These are phyloP conservation scores for Synanthedon formicaeformis DNA, from an alignment of 2,888 invertebrate genomes.

Conservation along the genomic window DNA sequence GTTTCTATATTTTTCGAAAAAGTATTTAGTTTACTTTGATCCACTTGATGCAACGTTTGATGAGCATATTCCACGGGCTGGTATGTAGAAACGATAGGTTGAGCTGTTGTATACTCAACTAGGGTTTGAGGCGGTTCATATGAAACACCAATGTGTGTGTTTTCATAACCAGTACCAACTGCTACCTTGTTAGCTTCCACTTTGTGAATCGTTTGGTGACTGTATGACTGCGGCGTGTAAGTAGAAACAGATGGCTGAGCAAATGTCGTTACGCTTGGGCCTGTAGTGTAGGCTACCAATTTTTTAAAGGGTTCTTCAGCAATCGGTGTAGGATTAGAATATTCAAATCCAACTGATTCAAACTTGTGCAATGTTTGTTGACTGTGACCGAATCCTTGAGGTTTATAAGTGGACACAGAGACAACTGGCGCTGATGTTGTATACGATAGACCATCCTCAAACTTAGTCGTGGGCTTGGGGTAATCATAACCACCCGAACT, in stretches of 20 bases:
- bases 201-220: conserved; percentile 27
- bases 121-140: conserved; percentile 15
- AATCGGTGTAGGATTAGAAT: conserved; percentile 39
- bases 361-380: conserved; percentile 46
- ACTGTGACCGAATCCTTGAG: conserved; percentile 40
- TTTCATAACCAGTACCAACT: background rate
- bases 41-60: conserved; percentile 44
- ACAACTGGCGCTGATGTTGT: conserved; percentile 40
- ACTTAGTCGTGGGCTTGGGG: conserved; percentile 42
- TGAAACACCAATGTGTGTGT: conserved; percentile 3
- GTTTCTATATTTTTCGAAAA: conserved; percentile 18
- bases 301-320: conserved; percentile 53
- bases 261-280: conserved; percentile 29
- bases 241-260: conserved; percentile 27
- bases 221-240: conserved; percentile 12
- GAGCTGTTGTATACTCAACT: conserved; percentile 17
- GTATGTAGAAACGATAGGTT: conserved; percentile 34
- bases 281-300: conserved; percentile 54
- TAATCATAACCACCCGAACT: conserved; percentile 35
- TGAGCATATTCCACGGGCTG: conserved; percentile 40
- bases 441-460: conserved; percentile 46
- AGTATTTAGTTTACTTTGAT: conserved; percentile 29
- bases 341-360: conserved; percentile 36
- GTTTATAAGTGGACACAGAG: conserved; percentile 42
- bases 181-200: conserved; percentile 14